Base-by-base conservation (phyloP, 2,888 invertebrate species). In the Danaus chrysippus region DNA sequence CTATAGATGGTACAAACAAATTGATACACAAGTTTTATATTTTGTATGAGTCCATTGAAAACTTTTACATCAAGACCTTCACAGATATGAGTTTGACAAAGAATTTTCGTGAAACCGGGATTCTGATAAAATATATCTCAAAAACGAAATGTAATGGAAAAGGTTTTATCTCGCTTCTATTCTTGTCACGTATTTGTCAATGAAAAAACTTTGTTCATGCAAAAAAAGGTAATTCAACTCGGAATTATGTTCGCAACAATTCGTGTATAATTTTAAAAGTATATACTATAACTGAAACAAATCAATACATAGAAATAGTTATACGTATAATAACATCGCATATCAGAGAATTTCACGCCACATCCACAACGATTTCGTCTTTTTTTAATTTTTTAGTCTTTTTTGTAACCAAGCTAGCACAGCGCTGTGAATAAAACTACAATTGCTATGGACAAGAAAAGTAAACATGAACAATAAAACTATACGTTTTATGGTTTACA, bases 381-480 rank as follows among this genome's bases (percentile, higher is more conserved):
- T 34, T 34, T 34, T 34, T 34, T 5, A 34, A 6, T 34, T 34
- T 34, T 34, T 34, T 34, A 34, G 23, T 34, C 23, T 34, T 34
- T 13, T 43, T 59, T 42, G 44, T n/a, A 56, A 54, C 56, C 34
- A 59, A 58, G 53, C 64, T 54, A 57, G 54, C 49, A 52, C 53
- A 54, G 58, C 59, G 56, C 54, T 65, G 43, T 61, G 43, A 52
- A 55, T 52, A 65, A 58, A 66, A 66, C 63, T 61, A 58, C 59
- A 62, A 11, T 56, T 42, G 60, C 46, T 49, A 54, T 56, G 58
- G 61, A 64, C 64, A 66, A 60, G 55, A 54, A 62, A 62, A 66
- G 57, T 64, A 59, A 66, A 66, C 60, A 58, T 62, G 65, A 62
- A 67, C 65, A 67, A 65, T 67, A 65, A 65, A 67, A 65, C 62